phyloP scores from a whole-genome alignment of 2,113 vertebrate species.

The Sceloporus undulatus region DNA sequence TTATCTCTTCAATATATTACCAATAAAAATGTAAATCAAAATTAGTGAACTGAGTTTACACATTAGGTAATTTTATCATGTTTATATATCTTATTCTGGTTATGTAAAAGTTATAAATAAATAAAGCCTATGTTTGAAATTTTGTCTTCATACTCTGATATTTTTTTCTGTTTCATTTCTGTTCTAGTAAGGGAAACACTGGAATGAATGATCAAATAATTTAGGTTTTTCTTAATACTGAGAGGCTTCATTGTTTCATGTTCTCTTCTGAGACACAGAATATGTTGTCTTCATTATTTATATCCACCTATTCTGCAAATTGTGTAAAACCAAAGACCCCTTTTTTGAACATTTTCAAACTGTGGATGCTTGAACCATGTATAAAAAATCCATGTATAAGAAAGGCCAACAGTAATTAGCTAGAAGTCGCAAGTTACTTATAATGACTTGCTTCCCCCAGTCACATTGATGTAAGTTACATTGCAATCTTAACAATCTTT shows the following conservation, averaged over 20 bases:
- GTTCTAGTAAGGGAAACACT: background rate
- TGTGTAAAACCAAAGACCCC: background rate
- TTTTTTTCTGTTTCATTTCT: background rate
- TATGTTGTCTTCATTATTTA: background rate
- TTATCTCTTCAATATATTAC: constrained; percentile 74
- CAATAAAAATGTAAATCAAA: constrained; percentile 73
- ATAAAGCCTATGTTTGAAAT: constrained; percentile 80
- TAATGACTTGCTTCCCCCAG: too few species aligned
- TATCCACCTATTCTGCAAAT: background rate
- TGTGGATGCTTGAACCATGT: too few species aligned
- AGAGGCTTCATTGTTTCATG: background rate
- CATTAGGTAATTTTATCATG: constrained; percentile 73
- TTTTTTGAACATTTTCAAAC: too few species aligned
- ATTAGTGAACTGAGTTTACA: constrained; percentile 73
- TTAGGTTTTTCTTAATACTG: background rate
- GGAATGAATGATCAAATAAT: background rate
- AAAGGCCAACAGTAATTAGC: too few species aligned
- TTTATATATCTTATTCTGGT: constrained; percentile 77
- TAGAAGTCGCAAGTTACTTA: too few species aligned
- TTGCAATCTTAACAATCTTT: too few species aligned
- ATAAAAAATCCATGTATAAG: too few species aligned
- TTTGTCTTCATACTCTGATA: constrained; percentile 36
- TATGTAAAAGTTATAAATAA: constrained; percentile 77
- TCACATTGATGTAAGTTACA: too few species aligned
- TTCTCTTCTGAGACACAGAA: background rate